phyloP scores from a whole-genome alignment of 1,140 invertebrate genomes.

The Drosophila quadrilineata region DNA sequence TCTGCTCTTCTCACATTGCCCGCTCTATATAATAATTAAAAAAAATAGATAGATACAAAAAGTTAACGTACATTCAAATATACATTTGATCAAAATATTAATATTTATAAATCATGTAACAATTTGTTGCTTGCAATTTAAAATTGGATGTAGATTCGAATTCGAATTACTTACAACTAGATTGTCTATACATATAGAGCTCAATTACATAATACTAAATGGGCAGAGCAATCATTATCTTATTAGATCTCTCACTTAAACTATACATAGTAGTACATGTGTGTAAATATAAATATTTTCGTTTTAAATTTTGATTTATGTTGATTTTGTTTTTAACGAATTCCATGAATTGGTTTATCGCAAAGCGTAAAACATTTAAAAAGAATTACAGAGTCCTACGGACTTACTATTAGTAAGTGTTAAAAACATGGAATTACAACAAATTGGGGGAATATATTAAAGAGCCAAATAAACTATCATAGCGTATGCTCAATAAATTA shows the following conservation, averaged over 20 bases:
- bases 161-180: constrained; percentile 50
- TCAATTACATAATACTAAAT: constrained; percentile 70
- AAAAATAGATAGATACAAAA: constrained; percentile 71
- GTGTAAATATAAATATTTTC: constrained; percentile 46
- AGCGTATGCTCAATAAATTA: constrained; percentile 11
- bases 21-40: too few species aligned
- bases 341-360: constrained; percentile 42
- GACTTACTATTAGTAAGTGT: constrained; percentile 18
- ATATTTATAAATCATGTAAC: constrained; percentile 59
- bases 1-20: constrained; percentile 34
- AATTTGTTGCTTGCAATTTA: constrained; percentile 48
- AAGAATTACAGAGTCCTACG: constrained; percentile 12
- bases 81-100: constrained; percentile 63
- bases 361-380: constrained; percentile 39
- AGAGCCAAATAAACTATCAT: constrained; percentile 10
- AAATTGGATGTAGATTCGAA: not conserved
- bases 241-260: too few species aligned
- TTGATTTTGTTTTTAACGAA: constrained; percentile 59
- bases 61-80: constrained; percentile 56
- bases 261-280: constrained; percentile 9
- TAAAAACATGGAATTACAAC: constrained; percentile 33
- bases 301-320: constrained; percentile 58
- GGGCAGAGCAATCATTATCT: constrained; percentile 16
- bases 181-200: constrained; percentile 60
- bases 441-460: constrained; percentile 2